phyloP scores from a whole-genome alignment of 2,113 vertebrate genomes.

The Hemichromis elongatus region DNA sequence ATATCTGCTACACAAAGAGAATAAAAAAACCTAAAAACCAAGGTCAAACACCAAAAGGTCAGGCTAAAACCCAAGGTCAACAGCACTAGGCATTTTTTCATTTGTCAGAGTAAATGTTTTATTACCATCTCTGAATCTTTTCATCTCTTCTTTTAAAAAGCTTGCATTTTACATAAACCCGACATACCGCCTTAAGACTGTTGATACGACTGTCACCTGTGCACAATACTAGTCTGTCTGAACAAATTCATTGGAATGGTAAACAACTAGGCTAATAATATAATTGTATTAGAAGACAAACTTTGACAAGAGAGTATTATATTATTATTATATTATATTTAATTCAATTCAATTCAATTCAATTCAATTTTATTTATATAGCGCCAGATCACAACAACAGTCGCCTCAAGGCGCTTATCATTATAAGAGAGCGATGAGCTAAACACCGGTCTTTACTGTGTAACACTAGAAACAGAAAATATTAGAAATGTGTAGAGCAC shows the following conservation, averaged over 20 bases:
- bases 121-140: neutral
- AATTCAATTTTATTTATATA: too few relatives aligned
- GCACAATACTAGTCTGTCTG: neutral
- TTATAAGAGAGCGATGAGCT: fast-evolving
- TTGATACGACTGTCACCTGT: neutral
- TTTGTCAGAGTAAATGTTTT: neutral
- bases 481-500: neutral
- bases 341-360: too few relatives aligned
- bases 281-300: neutral
- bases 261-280: neutral
- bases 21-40: neutral
- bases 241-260: neutral
- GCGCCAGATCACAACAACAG: too few relatives aligned
- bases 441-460: neutral
- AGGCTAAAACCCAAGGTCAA: fast-evolving
- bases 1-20: neutral
- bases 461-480: neutral
- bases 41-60: neutral
- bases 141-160: neutral
- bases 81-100: fast-evolving
- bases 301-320: neutral
- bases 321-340: too few relatives aligned
- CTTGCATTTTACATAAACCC: neutral
- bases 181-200: neutral
- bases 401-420: too few relatives aligned